Evolutionary conservation across 2,113 vertebrate genomes (phyloP).

Genomic region (Burhinus oedicnemus): DNA sequence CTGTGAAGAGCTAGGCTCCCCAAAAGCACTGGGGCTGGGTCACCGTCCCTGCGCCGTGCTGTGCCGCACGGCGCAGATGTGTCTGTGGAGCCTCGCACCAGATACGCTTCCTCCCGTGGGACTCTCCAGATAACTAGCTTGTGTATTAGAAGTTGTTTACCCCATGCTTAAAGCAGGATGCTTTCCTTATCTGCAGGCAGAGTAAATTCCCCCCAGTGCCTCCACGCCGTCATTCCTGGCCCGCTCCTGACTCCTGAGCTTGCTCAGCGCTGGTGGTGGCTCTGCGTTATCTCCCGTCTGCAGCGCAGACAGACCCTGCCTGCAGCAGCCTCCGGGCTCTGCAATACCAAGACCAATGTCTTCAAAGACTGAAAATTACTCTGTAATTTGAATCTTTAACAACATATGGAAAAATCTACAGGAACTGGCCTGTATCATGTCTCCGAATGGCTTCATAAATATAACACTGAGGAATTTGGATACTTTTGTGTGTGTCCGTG

Average conservation of each 20-base stretch:
- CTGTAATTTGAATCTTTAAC: slow-evolving; percentile 57
- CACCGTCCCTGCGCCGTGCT: accelerated
- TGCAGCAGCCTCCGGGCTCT: slow-evolving; percentile 11
- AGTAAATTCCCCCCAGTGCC: slow-evolving; percentile 10
- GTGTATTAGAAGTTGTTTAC: slow-evolving; percentile 49
- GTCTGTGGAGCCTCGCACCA: neutral
- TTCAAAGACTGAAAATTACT: slow-evolving; percentile 39
- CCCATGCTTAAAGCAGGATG: slow-evolving; percentile 33
- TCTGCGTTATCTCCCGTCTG: slow-evolving; percentile 53
- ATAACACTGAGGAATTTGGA: slow-evolving; percentile 19
- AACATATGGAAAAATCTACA: slow-evolving; percentile 5
- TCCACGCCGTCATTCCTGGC: neutral
- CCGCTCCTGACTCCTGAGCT: neutral
- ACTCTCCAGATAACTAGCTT: slow-evolving; percentile 1
- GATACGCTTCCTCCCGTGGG: slow-evolving; percentile 10
- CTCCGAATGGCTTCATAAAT: slow-evolving; percentile 33
- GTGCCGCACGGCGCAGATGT: neutral
- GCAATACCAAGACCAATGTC: neutral
- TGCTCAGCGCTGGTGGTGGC: neutral
- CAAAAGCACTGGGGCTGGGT: accelerated
- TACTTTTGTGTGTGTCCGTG: neutral
- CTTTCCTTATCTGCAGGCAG: slow-evolving; percentile 58
- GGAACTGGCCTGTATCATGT: slow-evolving; percentile 33
- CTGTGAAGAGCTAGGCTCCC: accelerated
- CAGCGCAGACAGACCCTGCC: slow-evolving; percentile 14